Percentiles rank a stretch among this genome's conserved stretches.
Conservation (phyloP, 2,113 vertebrate genomes). For the Charadrius vociferus region DNA sequence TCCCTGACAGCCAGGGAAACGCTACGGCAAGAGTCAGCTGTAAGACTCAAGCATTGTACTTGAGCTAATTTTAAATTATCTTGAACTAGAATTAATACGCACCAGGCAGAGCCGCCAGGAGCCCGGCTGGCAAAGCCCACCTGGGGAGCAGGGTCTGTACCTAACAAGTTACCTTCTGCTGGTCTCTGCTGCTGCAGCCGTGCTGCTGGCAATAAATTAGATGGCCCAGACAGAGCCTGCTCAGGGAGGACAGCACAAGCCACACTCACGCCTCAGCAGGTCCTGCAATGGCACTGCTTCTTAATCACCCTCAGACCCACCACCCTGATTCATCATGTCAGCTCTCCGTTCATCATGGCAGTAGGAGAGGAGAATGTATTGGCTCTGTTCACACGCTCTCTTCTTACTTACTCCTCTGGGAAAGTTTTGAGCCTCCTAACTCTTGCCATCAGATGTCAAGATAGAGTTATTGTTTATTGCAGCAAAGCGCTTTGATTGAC, state of each 20-base stretch:
- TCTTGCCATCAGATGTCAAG: background rate
- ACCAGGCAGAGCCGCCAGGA: background rate
- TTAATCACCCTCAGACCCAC: background rate
- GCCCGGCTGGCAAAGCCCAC: background rate
- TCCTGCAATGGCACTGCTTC: accelerated
- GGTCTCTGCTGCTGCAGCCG: background rate
- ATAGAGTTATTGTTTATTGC: background rate
- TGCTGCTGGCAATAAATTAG: background rate
- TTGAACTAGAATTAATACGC: background rate
- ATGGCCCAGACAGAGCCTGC: background rate
- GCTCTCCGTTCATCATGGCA: background rate
- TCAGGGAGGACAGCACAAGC: background rate
- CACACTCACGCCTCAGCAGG: accelerated
- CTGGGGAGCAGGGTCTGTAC: background rate
- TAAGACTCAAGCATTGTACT: background rate
- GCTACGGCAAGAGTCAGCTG: background rate
- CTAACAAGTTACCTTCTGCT: background rate
- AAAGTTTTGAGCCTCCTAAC: background rate
- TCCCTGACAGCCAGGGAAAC: background rate
- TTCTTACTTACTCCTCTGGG: background rate
- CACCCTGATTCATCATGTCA: background rate
- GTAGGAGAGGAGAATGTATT: background rate
- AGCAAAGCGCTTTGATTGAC: background rate
- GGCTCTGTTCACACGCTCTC: background rate
- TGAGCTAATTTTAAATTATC: background rate